These are phyloP conservation scores for Colostygia pectinataria DNA, from an alignment of 2,888 invertebrate species.

Conservation along the genomic window DNA sequence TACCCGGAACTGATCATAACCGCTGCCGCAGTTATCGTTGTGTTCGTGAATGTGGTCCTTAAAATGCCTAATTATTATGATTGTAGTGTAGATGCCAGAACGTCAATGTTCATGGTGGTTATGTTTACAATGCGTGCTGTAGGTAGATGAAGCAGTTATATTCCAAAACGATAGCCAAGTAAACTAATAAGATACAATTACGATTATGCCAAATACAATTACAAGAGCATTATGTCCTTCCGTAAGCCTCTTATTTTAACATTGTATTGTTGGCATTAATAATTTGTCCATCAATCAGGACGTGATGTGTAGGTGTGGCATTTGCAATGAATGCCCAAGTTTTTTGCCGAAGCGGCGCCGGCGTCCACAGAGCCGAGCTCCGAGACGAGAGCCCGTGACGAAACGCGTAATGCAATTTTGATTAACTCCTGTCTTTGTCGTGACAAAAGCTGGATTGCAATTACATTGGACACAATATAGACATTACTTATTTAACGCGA, in stretches of 20 bases:
- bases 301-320: constrained; percentile 49
- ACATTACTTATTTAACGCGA: constrained; percentile 58
- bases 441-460: constrained; percentile 50
- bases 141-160: too few relatives aligned
- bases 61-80: too few relatives aligned
- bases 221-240: not conserved
- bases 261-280: constrained; percentile 35
- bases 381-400: constrained; percentile 55
- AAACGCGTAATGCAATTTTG: constrained; percentile 77
- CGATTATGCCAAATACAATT: not conserved
- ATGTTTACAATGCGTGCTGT: too few relatives aligned
- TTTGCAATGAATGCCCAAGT: constrained; percentile 51
- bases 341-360: constrained; percentile 45
- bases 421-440: constrained; percentile 61
- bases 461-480: constrained; percentile 56
- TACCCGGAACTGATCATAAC: too few relatives aligned
- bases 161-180: not conserved
- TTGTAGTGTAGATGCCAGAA: too few relatives aligned
- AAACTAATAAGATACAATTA: too few relatives aligned
- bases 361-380: constrained; percentile 27
- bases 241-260: constrained; percentile 12
- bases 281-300: constrained; percentile 64
- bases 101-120: too few relatives aligned
- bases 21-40: too few relatives aligned
- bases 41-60: too few relatives aligned